Base-by-base conservation (phyloP, 2,888 invertebrate genomes). In the Campoplex nolae region DNA sequence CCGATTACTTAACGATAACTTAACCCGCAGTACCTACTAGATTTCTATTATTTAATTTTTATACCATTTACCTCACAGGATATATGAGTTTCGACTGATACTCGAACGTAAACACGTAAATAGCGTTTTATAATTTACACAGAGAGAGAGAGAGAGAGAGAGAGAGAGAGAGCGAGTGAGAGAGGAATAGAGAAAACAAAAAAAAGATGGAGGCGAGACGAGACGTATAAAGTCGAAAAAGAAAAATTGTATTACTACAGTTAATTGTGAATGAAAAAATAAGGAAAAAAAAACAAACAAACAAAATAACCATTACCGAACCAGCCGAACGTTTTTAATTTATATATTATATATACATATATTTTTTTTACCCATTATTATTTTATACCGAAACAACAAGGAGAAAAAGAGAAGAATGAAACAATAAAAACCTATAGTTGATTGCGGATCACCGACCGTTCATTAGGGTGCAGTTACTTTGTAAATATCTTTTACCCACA, bases 391-490 rank as follows among this genome's bases (percentile, higher is more conserved):
- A 71, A 77, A 48, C 45, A 38, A 42, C 32, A 73, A 67, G 54
- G 45, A 51, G 56, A 67, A 13, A 68, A 77, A 77, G 45, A 83
- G 56, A 67, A 51, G 9, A 9, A 42, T 8, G 42, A 42, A 42
- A 42, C 42, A 9, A 42, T 48, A 73, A 80, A 79, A 83, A 83
- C 67, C 74, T 84, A 88, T 89, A 89, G 88, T 88, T 83, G 67
- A 88, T 85, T 87, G 85, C 79, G 86, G 90, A 90, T 89, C 32
- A 90, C 90, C 82, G 73, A 85, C 89, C 89, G 89, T 91, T 92
- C 88, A 90, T 90, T 91, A 91, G 91, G 91, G 92, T 93, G 92
- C 92, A 92, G 92, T 92, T 92, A 91, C 90, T 92, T 92, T 93
- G 93, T 93, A 93, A 87, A 93, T 93, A 94, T 87, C 79, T 90